Conservation (phyloP, 35 echinoderm and acorn worm species). For the Apostichopus japonicus region DNA sequence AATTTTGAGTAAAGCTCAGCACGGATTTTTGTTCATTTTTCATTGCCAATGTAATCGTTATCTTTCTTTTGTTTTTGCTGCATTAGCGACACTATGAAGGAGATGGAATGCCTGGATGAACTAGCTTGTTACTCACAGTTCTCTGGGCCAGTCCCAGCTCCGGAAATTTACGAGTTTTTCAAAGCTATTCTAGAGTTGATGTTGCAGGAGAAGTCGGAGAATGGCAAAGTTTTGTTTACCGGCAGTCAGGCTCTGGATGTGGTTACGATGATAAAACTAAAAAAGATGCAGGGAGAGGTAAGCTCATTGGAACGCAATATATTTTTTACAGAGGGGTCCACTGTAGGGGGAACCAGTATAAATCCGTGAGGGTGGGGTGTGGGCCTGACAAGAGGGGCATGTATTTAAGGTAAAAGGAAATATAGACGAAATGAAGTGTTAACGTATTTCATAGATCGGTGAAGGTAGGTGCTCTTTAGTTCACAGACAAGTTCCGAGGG, state of each 20-base stretch:
- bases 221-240: slow-evolving; percentile 70
- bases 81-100: slow-evolving; percentile 49
- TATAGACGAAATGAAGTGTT: too few species aligned
- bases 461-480: too few species aligned
- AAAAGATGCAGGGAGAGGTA: slow-evolving; percentile 56
- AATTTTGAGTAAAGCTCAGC: too few species aligned
- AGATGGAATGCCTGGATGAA: slow-evolving; percentile 59
- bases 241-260: slow-evolving; percentile 56
- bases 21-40: too few species aligned
- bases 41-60: too few species aligned
- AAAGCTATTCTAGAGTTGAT: slow-evolving; percentile 72
- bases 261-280: slow-evolving; percentile 38
- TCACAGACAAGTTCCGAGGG: too few species aligned
- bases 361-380: too few species aligned
- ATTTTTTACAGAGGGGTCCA: too few species aligned
- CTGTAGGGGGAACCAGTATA: too few species aligned
- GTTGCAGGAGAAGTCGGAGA: slow-evolving; percentile 62
- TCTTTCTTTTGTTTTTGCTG: not conserved
- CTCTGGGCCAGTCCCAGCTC: slow-evolving; percentile 44
- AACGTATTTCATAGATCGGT: too few species aligned
- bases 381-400: too few species aligned
- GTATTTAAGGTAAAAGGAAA: too few species aligned
- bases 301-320: not conserved
- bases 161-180: slow-evolving; percentile 61
- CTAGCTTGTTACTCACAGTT: slow-evolving; percentile 71